A percentile compares a stretch with the other conserved stretches of the same genome.
Evolutionary conservation across 2,888 invertebrate species (phyloP).

Genomic region (Rhimphoctona megacephalus): DNA sequence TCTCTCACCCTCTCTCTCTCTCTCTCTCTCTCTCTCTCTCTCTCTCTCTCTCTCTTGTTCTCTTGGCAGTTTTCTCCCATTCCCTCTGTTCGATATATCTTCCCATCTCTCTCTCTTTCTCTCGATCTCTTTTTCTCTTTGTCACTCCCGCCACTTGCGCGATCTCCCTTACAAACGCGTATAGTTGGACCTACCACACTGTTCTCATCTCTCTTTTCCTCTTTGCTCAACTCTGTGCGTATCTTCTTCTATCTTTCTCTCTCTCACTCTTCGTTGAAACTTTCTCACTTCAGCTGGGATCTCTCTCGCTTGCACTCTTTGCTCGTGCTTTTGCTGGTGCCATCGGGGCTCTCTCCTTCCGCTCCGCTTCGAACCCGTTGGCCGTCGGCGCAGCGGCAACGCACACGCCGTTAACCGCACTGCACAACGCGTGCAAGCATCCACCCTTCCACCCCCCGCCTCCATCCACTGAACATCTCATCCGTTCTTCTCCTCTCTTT

Average conservation of each 20-base stretch:
- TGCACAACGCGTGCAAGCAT: constrained; percentile 82
- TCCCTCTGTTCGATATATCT: constrained; percentile 50
- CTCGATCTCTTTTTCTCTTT: constrained; percentile 56
- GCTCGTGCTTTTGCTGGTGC: constrained; percentile 69
- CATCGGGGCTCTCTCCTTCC: constrained; percentile 73
- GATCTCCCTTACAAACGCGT: constrained; percentile 64
- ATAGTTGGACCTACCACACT: constrained; percentile 65
- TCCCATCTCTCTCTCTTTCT: constrained; percentile 64
- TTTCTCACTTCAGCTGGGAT: constrained; percentile 66
- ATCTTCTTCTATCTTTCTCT: constrained; percentile 67
- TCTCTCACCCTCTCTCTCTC: constrained; percentile 59
- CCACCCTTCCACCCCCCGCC: constrained; percentile 61
- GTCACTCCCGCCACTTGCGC: constrained; percentile 53
- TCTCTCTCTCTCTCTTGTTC: constrained; percentile 59
- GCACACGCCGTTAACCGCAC: constrained; percentile 83
- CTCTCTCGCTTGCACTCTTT: constrained; percentile 69
- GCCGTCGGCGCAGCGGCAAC: constrained; percentile 82
- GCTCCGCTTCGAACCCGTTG: constrained; percentile 80
- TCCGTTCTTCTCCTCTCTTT: constrained; percentile 39
- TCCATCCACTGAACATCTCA: constrained; percentile 55
- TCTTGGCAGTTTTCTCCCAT: constrained; percentile 51
- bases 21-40: constrained; percentile 59
- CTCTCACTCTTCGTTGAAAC: constrained; percentile 70
- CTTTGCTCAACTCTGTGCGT: constrained; percentile 51
- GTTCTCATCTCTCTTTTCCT: constrained; percentile 66